A percentile compares a stretch with the other conserved stretches of the same genome.
Conservation (phyloP, 2,113 vertebrate species). For the Malurus melanocephalus region DNA sequence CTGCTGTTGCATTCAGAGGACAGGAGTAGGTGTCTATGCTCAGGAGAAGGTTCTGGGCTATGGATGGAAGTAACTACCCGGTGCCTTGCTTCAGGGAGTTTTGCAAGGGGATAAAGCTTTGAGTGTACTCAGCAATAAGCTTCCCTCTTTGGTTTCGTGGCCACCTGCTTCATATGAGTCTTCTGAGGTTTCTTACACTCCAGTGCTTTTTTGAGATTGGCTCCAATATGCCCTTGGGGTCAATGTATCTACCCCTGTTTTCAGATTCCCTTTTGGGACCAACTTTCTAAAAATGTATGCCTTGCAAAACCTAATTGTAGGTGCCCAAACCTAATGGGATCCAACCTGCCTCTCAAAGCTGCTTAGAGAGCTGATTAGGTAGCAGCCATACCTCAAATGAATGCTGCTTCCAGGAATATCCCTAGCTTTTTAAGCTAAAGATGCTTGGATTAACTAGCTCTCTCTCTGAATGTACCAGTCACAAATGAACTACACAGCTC, state of each 20-base stretch:
- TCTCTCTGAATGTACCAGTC: neutral
- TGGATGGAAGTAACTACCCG: neutral
- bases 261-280: neutral
- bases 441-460: neutral
- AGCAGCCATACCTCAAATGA: rapidly evolving
- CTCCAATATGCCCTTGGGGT: neutral
- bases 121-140: neutral
- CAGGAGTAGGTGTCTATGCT: neutral
- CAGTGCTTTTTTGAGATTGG: neutral
- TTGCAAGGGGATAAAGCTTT: neutral
- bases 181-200: neutral
- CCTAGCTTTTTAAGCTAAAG: neutral
- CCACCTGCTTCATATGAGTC: neutral
- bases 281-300: neutral
- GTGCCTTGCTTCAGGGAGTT: neutral
- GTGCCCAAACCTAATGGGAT: neutral
- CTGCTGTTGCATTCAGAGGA: neutral
- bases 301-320: neutral
- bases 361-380: neutral
- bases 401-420: neutral
- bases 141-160: neutral
- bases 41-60: neutral
- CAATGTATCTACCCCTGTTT: neutral
- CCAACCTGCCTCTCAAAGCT: neutral
- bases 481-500: neutral